Base-by-base conservation (phyloP, 1,140 invertebrate genomes). In the Eciton burchellii region DNA sequence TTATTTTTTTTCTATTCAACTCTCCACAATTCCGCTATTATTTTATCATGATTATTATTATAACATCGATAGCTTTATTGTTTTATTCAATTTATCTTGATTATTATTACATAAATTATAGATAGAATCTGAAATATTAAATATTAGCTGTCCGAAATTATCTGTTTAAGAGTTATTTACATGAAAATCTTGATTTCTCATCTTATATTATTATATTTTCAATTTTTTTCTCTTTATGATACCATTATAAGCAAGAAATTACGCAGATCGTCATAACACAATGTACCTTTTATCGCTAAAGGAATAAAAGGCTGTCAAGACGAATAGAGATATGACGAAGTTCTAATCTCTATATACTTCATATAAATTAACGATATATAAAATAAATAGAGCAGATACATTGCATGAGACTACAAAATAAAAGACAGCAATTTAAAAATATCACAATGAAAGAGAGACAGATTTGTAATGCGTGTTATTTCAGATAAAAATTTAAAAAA, bases 1-100 rank as follows among this genome's bases (percentile, higher is more conserved):
- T 43, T 16, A 35, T 63, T 35, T 35, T 21, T 43, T 83, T 74
- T 63, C 43, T 60, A 62, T 60, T 65, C 54, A 70, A 65, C 62
- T 21, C 24, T 68, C n/a, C 19, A 47, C 60, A 62, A 81, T 68
- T 45, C 52, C 45, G 8, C 35, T 35, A 6, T 66, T 56, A 19
- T 16, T 19, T 19, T 19, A 73, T 12, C 60, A 14, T 45, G 2
- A 52, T 66, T 41, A 54, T 79, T 49, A 8, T 54, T 2, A 21
- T 26, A 54, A 35, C 1, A 3, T 29, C n/a, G n/a, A 9, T 16
- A 60, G 0, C 6, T 63, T 73, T 19, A 60, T 59, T 21, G 5
- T 49, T 76, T 76, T 49, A 21, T 19, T 62, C 11, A 47, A 8
- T 12, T n/a, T 0, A 35, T 49, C 26, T 63, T 76, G 19, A 62